Evolutionary conservation across 2,113 vertebrate species (phyloP).

Genomic region (Oreocharis arfaki): DNA sequence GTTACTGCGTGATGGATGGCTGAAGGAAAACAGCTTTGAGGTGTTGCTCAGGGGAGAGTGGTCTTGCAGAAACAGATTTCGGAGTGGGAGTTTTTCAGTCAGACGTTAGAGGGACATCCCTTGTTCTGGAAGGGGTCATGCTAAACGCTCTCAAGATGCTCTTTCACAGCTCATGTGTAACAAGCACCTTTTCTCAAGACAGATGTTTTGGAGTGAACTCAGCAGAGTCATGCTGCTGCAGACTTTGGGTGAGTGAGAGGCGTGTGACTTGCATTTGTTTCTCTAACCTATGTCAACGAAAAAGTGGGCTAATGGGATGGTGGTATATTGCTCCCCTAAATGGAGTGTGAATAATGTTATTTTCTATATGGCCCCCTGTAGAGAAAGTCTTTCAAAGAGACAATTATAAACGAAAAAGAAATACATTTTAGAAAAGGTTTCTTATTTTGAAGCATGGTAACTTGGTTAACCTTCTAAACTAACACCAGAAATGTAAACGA

Average conservation of each 20-base stretch:
- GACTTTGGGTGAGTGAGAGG: neutral
- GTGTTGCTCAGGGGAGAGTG: neutral
- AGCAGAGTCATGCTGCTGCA: neutral
- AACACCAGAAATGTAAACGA: neutral
- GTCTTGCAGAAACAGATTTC: neutral
- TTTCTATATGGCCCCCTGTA: neutral
- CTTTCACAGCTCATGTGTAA: neutral
- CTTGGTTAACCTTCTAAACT: neutral
- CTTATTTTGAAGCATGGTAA: neutral
- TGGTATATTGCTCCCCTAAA: neutral
- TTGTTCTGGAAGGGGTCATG: neutral
- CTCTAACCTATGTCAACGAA: neutral
- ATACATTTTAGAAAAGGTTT: neutral
- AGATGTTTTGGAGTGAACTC: neutral
- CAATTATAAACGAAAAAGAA: neutral
- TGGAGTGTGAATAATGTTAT: rapidly evolving
- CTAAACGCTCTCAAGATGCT: neutral
- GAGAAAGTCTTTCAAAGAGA: neutral
- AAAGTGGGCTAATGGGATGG: neutral
- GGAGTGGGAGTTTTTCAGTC: neutral
- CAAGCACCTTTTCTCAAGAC: neutral
- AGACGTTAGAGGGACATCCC: neutral
- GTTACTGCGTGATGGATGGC: neutral
- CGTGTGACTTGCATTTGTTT: neutral
- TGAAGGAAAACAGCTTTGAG: neutral